These are phyloP conservation scores for Sylvilagus bachmani DNA, from an alignment of 2,113 vertebrate species.

Conservation along the genomic window DNA sequence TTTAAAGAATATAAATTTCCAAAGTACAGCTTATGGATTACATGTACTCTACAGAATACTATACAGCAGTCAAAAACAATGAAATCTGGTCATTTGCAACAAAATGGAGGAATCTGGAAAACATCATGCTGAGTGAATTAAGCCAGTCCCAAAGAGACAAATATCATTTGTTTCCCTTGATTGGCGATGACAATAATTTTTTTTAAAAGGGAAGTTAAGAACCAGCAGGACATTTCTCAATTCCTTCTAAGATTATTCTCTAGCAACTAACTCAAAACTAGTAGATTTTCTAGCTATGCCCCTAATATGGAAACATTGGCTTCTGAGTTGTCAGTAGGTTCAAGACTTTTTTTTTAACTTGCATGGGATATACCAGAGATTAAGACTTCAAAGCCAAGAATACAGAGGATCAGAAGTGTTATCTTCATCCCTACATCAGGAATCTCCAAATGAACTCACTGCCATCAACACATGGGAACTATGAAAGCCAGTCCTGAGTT, in stretches of 20 bases:
- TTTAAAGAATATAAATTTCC: no score
- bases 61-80: no score
- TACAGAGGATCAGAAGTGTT: not conserved
- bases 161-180: no score
- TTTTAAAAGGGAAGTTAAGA: not conserved
- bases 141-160: no score
- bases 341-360: conserved; percentile 76
- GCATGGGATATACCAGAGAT: conserved; percentile 54
- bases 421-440: conserved; percentile 58
- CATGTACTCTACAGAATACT: no score
- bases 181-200: no score
- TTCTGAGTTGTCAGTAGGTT: conserved; percentile 59
- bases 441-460: conserved; percentile 36
- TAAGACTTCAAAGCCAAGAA: conserved; percentile 60
- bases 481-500: not conserved
- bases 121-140: no score
- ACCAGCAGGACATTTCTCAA: not conserved
- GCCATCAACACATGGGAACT: not conserved
- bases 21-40: no score
- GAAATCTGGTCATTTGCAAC: no score
- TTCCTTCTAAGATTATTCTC: not conserved
- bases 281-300: conserved; percentile 3
- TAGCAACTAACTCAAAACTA: conserved; percentile 34
- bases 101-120: no score
- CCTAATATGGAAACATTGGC: conserved; percentile 54